Percentiles rank a stretch among this genome's conserved stretches.
phyloP scores from a whole-genome alignment of 2,888 invertebrate species.

The Cybosia mesomella region DNA sequence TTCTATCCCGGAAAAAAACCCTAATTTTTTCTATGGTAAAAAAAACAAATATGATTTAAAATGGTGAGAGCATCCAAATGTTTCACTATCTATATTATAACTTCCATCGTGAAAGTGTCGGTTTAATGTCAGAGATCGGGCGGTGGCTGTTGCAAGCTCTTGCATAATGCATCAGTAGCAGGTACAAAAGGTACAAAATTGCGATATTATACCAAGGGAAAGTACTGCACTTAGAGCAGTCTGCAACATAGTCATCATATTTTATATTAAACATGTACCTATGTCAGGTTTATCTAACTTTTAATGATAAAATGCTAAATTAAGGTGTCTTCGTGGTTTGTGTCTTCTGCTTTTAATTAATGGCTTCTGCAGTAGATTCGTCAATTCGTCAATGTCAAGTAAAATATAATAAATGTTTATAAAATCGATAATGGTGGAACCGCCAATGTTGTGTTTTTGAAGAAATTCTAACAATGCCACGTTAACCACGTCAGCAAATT shows the following conservation, averaged over 20 bases:
- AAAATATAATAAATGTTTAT: too few species aligned
- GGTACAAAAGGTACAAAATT: constrained; percentile 9
- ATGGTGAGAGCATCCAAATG: background rate
- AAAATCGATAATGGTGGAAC: too few species aligned
- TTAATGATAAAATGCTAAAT: background rate
- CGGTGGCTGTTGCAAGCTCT: constrained; percentile 27
- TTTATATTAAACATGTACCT: too few species aligned
- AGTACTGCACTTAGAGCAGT: constrained; percentile 29
- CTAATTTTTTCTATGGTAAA: too few species aligned
- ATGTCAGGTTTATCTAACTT: background rate
- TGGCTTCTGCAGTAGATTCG: too few species aligned
- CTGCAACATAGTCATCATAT: background rate
- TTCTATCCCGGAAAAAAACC: too few species aligned
- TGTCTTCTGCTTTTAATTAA: too few species aligned
- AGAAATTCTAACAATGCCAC: too few species aligned
- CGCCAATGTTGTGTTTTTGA: too few species aligned
- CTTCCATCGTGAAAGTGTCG: constrained; percentile 29
- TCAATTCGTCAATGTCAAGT: too few species aligned
- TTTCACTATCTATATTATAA: background rate
- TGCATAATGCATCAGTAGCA: constrained; percentile 35
- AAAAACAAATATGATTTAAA: background rate
- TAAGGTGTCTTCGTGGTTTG: too few species aligned
- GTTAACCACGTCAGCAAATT: too few species aligned
- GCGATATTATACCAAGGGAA: constrained; percentile 34
- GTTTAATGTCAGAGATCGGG: constrained; percentile 30